These are phyloP conservation scores for Archips xylosteana DNA, from an alignment of 2,888 invertebrate genomes.

Conservation along the genomic window DNA sequence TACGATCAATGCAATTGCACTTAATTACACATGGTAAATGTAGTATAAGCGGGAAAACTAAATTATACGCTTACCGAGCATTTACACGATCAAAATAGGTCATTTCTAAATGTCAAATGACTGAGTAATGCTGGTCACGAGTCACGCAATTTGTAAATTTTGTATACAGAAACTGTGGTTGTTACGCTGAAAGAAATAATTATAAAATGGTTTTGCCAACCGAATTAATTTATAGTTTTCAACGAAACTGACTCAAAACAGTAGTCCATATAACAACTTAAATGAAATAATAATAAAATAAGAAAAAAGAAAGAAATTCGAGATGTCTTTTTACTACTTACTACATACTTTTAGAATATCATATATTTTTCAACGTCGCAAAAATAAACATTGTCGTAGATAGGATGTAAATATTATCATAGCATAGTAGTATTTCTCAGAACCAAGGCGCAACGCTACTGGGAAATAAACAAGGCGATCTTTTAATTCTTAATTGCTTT, in stretches of 20 bases:
- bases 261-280: not conserved
- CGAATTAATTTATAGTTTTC: not conserved
- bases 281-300: not conserved
- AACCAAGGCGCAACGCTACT: constrained; percentile 46
- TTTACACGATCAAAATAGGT: constrained; percentile 38
- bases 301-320: not conserved
- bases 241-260: not conserved
- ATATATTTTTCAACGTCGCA: constrained; percentile 4
- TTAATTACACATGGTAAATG: constrained; percentile 20
- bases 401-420: constrained; percentile 36
- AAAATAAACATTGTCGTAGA: constrained; percentile 32
- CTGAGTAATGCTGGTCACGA: constrained; percentile 13
- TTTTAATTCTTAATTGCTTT: constrained; percentile 57
- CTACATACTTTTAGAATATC: not conserved
- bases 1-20: constrained; percentile 31
- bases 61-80: constrained; percentile 37
- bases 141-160: constrained; percentile 28
- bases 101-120: constrained; percentile 39
- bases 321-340: not conserved
- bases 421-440: constrained; percentile 36
- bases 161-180: not conserved
- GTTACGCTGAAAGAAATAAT: not conserved
- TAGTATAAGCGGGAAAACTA: constrained; percentile 34
- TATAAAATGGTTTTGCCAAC: not conserved
- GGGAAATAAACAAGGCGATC: constrained; percentile 59